Base-by-base conservation (phyloP, 2,888 invertebrate genomes). In the Catocala sponsa region DNA sequence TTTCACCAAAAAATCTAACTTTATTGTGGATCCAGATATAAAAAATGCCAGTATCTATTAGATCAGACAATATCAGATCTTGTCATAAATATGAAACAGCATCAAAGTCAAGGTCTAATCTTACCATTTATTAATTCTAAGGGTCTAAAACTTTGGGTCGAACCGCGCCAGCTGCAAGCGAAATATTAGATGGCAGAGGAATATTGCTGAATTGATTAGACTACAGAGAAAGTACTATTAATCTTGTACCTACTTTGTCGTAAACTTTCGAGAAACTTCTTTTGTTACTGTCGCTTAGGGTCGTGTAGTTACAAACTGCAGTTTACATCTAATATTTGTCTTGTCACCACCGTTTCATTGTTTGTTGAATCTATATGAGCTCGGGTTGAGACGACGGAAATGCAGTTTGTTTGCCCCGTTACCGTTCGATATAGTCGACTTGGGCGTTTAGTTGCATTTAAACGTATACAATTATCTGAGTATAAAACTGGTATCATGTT, bases 301-400 rank as follows among this genome's bases (percentile, higher is more conserved):
- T 15, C 15, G 46, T 2, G 2, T 46, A 15, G 46, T 32, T 48
- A 48, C n/a, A 33, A 48, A 33, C n/a, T 48, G 48, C 48, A 48
- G 48, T 48, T 48, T 48, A 33, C 33, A 32, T 6, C 48, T 25
- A 48, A 48, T 48, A 48, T 48, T 48, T 9, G 33, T 48, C n/a
- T 32, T 33, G 15, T 15, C 46, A 15, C 46, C 10, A 46, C 15
- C 7, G 46, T 10, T 15, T 6, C 15, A 9, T 46, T 46, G 15
- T 46, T 15, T 15, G 15, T 15, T 46, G 10, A 46, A 46, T 15
- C 46, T 46, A 15, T 46, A 15, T 46, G 15, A 46, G 15, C 15
- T 15, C 15, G 7, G 46, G 46, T 15, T 15, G 13, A 46, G 6
- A 5, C 12, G 15, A 13, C 44, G 6, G 15, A 38, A 38, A 38